Base-by-base conservation (phyloP, 1,140 invertebrate genomes). In the Diploscapter pachys region DNA sequence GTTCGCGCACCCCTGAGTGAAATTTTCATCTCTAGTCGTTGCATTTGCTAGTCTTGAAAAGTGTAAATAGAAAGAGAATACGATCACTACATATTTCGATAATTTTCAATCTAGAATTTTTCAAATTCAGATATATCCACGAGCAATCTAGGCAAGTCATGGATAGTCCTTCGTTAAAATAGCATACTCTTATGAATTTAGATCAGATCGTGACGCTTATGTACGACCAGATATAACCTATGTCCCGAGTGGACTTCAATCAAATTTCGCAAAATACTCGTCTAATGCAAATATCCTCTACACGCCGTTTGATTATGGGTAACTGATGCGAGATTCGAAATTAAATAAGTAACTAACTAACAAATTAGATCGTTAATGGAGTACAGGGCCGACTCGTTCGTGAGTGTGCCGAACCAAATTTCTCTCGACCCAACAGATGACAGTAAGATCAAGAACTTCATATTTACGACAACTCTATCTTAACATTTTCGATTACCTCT, bases 211-310 rank as follows among this genome's bases (percentile, higher is more conserved):
- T 31, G 31, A 31, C 31, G 31, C 31, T 31, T 31, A 31, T 1
- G 31, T 31, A 31, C 31, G 31, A 31, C 31, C 31, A 31, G 31
- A 31, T 1, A 1, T 31, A 31, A 31, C 31, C 31, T 31, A 31
- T 31, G 31, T 31, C 31, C 31, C 31, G 63, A 13, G 13, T 31
- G 6, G 31, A 65, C 31, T 65, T 65, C 13, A 9, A 31, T 6
- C 65, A 4, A 74, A 74, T n/a, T 74, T 74, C 48, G 13, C 54
- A n/a, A 74, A 74, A 63, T 13, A 63, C 56, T 69, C 65, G 6
- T n/a, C 65, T 5, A 49, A n/a, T 3, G 49, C 52, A 74, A 57
- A 52, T 5, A 62, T 53, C 6, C 63, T 69, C n/a, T 52, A 66
- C 4, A 56, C 55, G 3, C 53, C 49, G 49, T 74, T 69, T 63